Base-by-base conservation (phyloP, 1,140 invertebrate species). In the Sycobia sp. region DNA sequence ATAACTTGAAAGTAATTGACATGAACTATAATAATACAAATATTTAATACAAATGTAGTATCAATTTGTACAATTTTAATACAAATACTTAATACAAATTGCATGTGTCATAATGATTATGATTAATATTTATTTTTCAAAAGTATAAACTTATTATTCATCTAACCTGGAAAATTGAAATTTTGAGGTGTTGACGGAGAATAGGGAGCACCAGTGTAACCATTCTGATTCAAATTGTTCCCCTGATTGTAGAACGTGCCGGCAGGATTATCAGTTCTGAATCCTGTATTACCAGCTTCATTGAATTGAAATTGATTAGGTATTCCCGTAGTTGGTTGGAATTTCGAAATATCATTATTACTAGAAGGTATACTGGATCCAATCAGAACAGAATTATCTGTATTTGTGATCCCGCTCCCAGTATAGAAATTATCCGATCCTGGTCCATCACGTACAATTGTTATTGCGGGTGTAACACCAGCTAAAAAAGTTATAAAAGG, bases 381-480 rank as follows among this genome's bases (percentile, higher is more conserved):
- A 38, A 62, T 55, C 11, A 62, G 25, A 16, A 47, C 41, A 34
- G 61, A 44, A 64, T 62, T 67, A 18, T 14, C 18, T 14, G 16
- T 20, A 25, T 43, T 39, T 22, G 9, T 8, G 41, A 34, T 8
- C 11, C 20, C 9, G n/a, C 39, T 46, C 3, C 7, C 13, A 25
- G 23, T 4, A 25, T 1, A 20, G 11, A 23, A n/a, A 44, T 5
- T 32, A 56, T 62, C 38, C 3, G 22, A 54, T 9, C 10, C 1
- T 51, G n/a, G 11, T 44, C 50, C 59, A 20, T 62, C 59, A 14
- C 50, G 59, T 32, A 54, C 34, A 18, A 62, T 9, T 25, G 50
- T 54, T n/a, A 60, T 60, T 1, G 20, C 39, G 38, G 59, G 59
- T 16, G 59, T 62, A n/a, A 62, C 41, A n/a, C 29, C 51, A 47